phyloP scores from a whole-genome alignment of 2,888 invertebrate genomes.

The Drosophila quinaria region DNA sequence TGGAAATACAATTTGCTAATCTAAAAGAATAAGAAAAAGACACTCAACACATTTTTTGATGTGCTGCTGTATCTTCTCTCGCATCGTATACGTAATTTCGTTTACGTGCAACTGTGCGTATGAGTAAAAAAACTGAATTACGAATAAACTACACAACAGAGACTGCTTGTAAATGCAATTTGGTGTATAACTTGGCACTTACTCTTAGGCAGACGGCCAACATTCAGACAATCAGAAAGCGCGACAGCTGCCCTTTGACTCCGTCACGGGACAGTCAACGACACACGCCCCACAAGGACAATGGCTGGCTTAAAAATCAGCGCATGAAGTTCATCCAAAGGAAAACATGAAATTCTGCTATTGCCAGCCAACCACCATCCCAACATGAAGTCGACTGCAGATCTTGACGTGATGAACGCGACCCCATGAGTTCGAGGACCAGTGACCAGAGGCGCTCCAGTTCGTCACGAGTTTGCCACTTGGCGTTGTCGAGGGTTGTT shows the following conservation, averaged over 20 bases:
- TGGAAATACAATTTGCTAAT: constrained; percentile 1
- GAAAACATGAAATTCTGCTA: constrained; percentile 63
- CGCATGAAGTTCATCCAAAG: constrained; percentile 29
- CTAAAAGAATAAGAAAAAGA: neutral
- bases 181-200: constrained; percentile 20
- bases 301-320: constrained; percentile 31
- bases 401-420: constrained; percentile 51
- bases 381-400: constrained; percentile 32
- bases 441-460: constrained; percentile 41
- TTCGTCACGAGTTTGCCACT: constrained; percentile 65
- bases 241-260: constrained; percentile 27
- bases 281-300: constrained; percentile 50
- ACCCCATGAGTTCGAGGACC: constrained; percentile 35
- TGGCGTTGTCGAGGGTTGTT: constrained; percentile 42
- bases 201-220: constrained; percentile 27
- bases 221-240: constrained; percentile 33
- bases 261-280: constrained; percentile 36
- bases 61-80: neutral
- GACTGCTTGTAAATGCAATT: constrained; percentile 27
- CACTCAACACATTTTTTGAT: constrained; percentile 22
- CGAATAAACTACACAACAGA: neutral
- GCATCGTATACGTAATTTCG: constrained; percentile 15
- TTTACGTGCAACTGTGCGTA: constrained; percentile 35
- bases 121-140: constrained; percentile 29
- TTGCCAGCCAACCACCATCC: constrained; percentile 4